Evolutionary conservation across 2,797 vertebrate genomes (phyloP), one percentile per base, ranked within the genome.

Genomic region (Vespertilio murinus): DNA sequence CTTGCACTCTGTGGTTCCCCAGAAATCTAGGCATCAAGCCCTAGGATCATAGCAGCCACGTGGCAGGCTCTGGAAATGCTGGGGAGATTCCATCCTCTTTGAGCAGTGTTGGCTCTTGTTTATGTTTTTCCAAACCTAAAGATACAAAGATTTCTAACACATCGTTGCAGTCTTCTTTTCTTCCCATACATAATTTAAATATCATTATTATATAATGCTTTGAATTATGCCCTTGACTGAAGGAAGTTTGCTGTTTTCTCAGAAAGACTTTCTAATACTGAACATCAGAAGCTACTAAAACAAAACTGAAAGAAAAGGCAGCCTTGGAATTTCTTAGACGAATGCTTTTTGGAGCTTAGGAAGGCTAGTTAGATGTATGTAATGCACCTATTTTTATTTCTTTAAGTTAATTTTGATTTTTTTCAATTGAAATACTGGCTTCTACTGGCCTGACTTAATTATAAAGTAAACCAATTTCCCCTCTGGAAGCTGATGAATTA

Each of bases 381-480:
- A 90, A 79, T 81, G 14, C 77, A 61, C 17, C 81, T 80, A 59
- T 30, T 13, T 20, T 69, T 95, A 5, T 35, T 95, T 81, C 70
- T 92, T 94, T 14, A 96, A 87, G 84, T 90, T 89, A 67, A 92
- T 6, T 88, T 73, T 33, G 1, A 90, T 94, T 67, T 89, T 94
- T 91, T n/a, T 65, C 61, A 59, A 73, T 0, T 90, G 47, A 92
- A n/a, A 70, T 75, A 23, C 20, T 91, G 38, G 25, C 70, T 77
- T 97, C 93, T 96, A 11, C 67, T 80, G 75, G 81, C 40, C 20
- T 92, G 67, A 38, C 33, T 73, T 93, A 90, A 78, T 93, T 88
- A 95, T 87, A 77, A 22, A 78, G 77, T 87, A 94, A 93, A 74
- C 45, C 69, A 59, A 47, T 93, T 64, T 59, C 75, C 17, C 9